Conservation (phyloP, 2,888 invertebrate species). For the Nemotelus pantherinus region DNA sequence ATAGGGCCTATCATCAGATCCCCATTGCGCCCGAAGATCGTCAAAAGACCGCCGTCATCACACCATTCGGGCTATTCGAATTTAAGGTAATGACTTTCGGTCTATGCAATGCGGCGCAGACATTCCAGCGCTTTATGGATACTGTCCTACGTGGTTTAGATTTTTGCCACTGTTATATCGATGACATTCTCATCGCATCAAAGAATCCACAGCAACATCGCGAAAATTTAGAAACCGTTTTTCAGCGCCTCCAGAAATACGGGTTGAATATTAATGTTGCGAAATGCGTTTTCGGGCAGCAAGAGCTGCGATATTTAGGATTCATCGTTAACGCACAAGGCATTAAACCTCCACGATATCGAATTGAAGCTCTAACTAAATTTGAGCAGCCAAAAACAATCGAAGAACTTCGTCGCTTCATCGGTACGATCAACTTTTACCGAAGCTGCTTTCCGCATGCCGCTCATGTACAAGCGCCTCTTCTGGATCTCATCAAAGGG, state of each 20-base stretch:
- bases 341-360: slow-evolving; percentile 47
- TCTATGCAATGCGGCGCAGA: too few species aligned
- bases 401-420: slow-evolving; percentile 42
- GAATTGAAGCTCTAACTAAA: slow-evolving; percentile 45
- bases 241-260: slow-evolving; percentile 43
- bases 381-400: slow-evolving; percentile 33
- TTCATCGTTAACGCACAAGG: slow-evolving; percentile 47
- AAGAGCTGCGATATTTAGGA: slow-evolving; percentile 50
- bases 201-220: too few species aligned
- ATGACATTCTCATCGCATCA: too few species aligned
- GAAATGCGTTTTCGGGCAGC: slow-evolving; percentile 52
- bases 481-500: slow-evolving; percentile 33
- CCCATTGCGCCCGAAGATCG: too few species aligned
- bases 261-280: slow-evolving; percentile 48
- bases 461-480: slow-evolving; percentile 49
- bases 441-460: slow-evolving; percentile 47
- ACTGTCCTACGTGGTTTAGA: too few species aligned
- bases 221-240: slow-evolving; percentile 5
- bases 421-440: slow-evolving; percentile 45
- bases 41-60: too few species aligned
- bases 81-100: too few species aligned
- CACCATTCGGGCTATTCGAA: too few species aligned
- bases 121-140: too few species aligned
- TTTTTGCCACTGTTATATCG: too few species aligned
- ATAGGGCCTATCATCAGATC: too few species aligned